A percentile compares a stretch with the other conserved stretches of the same genome.
Evolutionary conservation across 2,113 vertebrate species (phyloP).

Genomic region (Narcine bancroftii): DNA sequence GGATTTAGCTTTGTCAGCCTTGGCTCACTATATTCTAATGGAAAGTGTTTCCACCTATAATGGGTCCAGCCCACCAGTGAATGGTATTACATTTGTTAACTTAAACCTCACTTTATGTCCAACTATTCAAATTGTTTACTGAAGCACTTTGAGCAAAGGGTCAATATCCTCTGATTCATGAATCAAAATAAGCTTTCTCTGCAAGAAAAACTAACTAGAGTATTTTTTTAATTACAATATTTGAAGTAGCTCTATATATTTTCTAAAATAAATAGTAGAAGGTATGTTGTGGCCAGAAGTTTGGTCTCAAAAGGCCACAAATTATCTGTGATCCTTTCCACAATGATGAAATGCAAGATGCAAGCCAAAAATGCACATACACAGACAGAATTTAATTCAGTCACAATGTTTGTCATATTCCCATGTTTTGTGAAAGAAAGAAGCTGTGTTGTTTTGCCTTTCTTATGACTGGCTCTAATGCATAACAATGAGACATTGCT

Average conservation of each 20-base stretch:
- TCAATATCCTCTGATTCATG: neutral
- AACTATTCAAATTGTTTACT: conserved; percentile 22
- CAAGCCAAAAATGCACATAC: neutral
- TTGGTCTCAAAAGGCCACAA: neutral
- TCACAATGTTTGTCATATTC: neutral
- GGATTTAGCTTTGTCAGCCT: neutral
- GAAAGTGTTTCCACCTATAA: neutral
- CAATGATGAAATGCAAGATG: neutral
- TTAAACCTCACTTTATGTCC: neutral
- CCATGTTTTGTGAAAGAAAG: neutral
- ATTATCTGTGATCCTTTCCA: neutral
- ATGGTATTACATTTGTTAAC: neutral
- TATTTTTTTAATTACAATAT: conserved; percentile 8
- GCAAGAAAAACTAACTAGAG: neutral
- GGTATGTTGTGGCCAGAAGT: conserved; percentile 8
- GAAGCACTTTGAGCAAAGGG: neutral
- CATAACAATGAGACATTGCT: neutral
- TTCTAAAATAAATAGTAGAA: conserved; percentile 4
- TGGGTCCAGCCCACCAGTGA: neutral
- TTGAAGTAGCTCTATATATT: neutral
- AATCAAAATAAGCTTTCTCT: neutral
- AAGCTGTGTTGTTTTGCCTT: neutral
- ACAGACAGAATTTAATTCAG: neutral
- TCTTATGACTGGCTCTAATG: neutral
- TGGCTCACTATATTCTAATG: neutral